Base-by-base conservation (phyloP, 1,140 invertebrate species). In the Calliphora vicina region DNA sequence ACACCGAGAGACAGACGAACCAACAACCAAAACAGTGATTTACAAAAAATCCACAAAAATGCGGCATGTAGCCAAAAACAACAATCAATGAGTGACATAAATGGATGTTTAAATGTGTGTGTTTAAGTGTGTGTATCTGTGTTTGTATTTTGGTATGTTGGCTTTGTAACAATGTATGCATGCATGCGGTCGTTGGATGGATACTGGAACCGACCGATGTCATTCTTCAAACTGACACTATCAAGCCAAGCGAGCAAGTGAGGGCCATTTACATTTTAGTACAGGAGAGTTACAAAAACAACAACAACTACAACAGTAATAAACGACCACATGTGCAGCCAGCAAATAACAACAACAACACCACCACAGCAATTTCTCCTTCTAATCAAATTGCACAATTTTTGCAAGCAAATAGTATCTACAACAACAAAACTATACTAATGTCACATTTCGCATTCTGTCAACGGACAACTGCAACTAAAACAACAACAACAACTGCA, bases 151-250 rank as follows among this genome's bases (percentile, higher is more conserved):
- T 29, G 27, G 12, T 74, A 17, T 35, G 73, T 76, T 76, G 73
- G 35, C 73, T 76, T 17, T 78, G 20, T 17, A 78, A 78, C 35
- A 43, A 78, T 43, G 74, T 78, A 78, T 78, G 74, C 8, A 78
- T 43, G 74, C 43, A 78, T 78, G 74, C 8, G 35, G 74, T 23
- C n/a, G 61, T 8, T 23, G 8, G 6, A 23, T 23, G 23, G 23
- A 23, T 25, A 23, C n/a, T 67, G 61, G 20, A 23, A 23, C 35
- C 35, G n/a, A n/a, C 73, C 74, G 42, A 43, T 78, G 74, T 78
- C 74, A 78, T 78, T 78, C 74, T 78, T 78, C 74, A 78, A 78
- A 78, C n/a, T 78, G 74, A 78, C 74, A 78, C 74, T 78, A 78
- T 78, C 74, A 45, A 67, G 50, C n/a, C 50, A 17, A 57, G 61